Conservation (phyloP, 1,140 invertebrate species). For the Carposina sasakii region DNA sequence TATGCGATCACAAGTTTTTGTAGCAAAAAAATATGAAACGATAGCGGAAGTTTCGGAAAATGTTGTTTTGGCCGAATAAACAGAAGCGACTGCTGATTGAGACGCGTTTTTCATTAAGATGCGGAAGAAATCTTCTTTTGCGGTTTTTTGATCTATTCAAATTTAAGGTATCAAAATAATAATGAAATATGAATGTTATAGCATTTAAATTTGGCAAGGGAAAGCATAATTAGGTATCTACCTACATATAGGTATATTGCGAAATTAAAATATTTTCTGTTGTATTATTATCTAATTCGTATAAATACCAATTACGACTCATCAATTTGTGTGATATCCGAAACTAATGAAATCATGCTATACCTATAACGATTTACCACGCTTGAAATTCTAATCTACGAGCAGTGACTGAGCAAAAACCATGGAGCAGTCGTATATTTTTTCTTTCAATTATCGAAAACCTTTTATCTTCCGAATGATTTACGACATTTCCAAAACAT, state of each 20-base stretch:
- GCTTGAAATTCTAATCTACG: constrained; percentile 56
- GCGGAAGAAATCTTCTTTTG: no score
- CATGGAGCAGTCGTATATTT: constrained; percentile 39
- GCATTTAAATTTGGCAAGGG: no score
- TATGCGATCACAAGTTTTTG: constrained; percentile 57
- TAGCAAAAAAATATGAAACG: constrained; percentile 52
- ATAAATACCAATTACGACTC: constrained; percentile 20
- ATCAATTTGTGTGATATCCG: constrained; percentile 40
- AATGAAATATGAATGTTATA: no score
- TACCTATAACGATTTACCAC: constrained; percentile 52
- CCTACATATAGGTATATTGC: no score
- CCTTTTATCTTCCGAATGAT: constrained; percentile 59
- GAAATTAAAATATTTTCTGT: no score
- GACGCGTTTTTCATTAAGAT: neutral
- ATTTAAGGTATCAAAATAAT: no score
- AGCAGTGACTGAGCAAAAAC: constrained; percentile 55
- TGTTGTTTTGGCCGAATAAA: constrained; percentile 21
- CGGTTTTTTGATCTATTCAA: no score
- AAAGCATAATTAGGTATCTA: no score
- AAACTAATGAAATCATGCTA: constrained; percentile 45
- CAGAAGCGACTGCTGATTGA: constrained; percentile 7
- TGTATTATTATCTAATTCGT: no score
- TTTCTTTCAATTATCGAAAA: constrained; percentile 64
- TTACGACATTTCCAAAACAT: constrained; percentile 42
- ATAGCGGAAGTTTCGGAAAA: constrained; percentile 50